These are phyloP conservation scores for Drosophila pallidifrons DNA, from an alignment of 1,140 invertebrate genomes.

Conservation along the genomic window DNA sequence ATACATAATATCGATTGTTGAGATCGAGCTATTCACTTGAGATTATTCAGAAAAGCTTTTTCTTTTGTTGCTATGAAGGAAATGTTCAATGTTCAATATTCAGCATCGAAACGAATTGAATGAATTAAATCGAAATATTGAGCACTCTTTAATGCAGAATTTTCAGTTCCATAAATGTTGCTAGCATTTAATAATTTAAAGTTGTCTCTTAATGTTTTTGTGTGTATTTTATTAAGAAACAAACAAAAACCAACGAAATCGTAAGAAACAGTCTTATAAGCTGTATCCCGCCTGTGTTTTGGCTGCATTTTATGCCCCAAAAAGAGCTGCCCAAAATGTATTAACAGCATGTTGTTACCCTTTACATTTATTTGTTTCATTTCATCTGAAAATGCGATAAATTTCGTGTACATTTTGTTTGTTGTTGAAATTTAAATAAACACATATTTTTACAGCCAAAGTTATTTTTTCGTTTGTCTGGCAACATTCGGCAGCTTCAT, in stretches of 20 bases:
- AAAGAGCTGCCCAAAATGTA: background rate
- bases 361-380: slow-evolving; percentile 2
- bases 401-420: background rate
- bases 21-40: too few species aligned
- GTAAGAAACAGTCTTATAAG: too few species aligned
- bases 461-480: slow-evolving; percentile 3
- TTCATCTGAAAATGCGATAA: background rate
- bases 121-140: background rate
- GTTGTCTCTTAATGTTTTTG: too few species aligned
- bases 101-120: too few species aligned
- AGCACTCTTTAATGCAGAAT: background rate
- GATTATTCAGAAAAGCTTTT: too few species aligned
- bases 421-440: slow-evolving; percentile 21
- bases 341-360: background rate
- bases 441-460: background rate
- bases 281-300: too few species aligned
- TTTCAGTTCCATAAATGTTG: slow-evolving; percentile 4
- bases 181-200: slow-evolving; percentile 3
- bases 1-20: too few species aligned
- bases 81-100: too few species aligned
- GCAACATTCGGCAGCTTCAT: background rate
- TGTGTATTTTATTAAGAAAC: too few species aligned
- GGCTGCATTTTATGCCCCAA: background rate
- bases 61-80: too few species aligned
- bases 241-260: too few species aligned